Base-by-base conservation (phyloP, 2,797 vertebrate species). In the Spatula versicolor region DNA sequence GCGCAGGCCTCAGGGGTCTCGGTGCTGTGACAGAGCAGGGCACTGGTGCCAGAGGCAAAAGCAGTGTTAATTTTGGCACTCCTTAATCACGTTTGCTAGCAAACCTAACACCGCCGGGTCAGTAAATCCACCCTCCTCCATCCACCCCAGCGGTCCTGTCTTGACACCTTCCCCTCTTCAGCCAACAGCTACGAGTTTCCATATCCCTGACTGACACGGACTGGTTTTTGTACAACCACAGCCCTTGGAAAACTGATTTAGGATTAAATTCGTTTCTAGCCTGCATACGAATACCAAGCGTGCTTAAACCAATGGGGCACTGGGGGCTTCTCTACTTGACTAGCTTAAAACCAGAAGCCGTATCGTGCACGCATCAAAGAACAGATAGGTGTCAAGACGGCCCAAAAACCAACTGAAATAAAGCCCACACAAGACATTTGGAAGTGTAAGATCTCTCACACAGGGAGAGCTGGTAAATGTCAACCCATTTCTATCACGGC, bases 241-340 rank as follows among this genome's bases (percentile, higher is more conserved):
- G 64, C 15, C 2, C 63, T 56, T 54, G 50, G 30, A 96, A 90
- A 93, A 85, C 31, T 83, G 56, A 91, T 79, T 94, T 75, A 89
- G 52, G 62, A 93, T 79, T 90, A 73, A 86, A 59, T 92, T 86
- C 23, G 52, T 66, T 95, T 90, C 80, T 74, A 79, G 50, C 43
- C 78, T 77, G 55, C 59, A 67, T 31, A 88, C n/a, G 86, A 92
- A 88, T 54, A 86, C n/a, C 50, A 62, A 43, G 31, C n/a, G 7
- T 10, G 37, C 74, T 81, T 56, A 93, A 83, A 77, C 41, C 71
- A 91, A 77, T 18, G 66, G 35, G 48, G 37, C 2, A 0, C 15
- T 87, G 66, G 31, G 62, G 69, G 19, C 31, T 73, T 76, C 77
- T 76, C 35, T 45, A 31, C 64, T 52, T 46, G 73, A 73, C 73